Evolutionary conservation across 1,140 invertebrate species (phyloP).

Genomic region (Solenopsis fugax): DNA sequence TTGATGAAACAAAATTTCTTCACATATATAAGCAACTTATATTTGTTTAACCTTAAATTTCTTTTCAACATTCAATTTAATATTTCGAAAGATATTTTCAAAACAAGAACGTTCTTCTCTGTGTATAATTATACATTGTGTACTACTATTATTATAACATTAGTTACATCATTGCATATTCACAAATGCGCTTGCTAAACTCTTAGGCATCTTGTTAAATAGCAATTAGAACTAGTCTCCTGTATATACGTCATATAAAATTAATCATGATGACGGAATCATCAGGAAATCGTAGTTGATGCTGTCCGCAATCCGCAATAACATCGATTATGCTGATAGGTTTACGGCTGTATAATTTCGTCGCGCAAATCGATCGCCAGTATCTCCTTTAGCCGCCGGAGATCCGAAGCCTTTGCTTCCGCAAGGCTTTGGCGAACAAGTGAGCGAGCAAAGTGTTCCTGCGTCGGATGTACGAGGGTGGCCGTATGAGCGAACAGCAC

Average conservation of each 20-base stretch:
- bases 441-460: slow-evolving; percentile 32
- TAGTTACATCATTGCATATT: not conserved
- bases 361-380: not conserved
- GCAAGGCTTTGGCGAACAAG: slow-evolving; percentile 44
- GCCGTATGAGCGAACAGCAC: slow-evolving; percentile 26
- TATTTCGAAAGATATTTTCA: too few relatives aligned
- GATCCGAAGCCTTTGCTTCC: slow-evolving; percentile 28
- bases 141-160: not conserved
- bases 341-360: not conserved
- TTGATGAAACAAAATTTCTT: too few relatives aligned
- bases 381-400: slow-evolving; percentile 10
- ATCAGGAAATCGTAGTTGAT: not conserved
- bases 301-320: not conserved
- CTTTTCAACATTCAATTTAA: too few relatives aligned
- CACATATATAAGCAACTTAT: too few relatives aligned
- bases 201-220: slow-evolving; percentile 15
- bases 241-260: not conserved
- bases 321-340: not conserved
- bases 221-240: not conserved
- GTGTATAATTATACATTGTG: not conserved
- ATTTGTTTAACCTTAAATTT: too few relatives aligned
- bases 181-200: not conserved
- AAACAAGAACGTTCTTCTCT: too few relatives aligned
- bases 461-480: slow-evolving; percentile 34
- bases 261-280: not conserved